Conservation (phyloP, 2,113 vertebrate species). For the Podiceps cristatus region DNA sequence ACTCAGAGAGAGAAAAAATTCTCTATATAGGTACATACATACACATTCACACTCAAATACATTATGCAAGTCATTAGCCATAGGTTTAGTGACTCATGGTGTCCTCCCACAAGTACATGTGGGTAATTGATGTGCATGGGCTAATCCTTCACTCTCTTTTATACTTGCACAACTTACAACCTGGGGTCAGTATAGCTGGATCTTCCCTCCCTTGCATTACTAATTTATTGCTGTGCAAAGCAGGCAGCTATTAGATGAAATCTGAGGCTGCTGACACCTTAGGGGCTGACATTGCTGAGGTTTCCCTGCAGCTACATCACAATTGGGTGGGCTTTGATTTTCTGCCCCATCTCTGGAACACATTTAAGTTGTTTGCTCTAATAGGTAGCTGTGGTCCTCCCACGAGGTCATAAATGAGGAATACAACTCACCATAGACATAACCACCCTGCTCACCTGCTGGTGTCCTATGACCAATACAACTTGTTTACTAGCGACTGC, state of each 20-base stretch:
- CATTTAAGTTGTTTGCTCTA: background rate
- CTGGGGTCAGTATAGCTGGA: background rate
- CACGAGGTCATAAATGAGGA: background rate
- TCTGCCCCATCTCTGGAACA: background rate
- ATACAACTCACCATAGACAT: background rate
- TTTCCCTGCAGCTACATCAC: background rate
- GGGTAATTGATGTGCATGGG: background rate
- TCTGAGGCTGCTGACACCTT: background rate
- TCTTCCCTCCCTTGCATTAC: background rate
- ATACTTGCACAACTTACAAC: background rate
- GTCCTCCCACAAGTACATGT: background rate
- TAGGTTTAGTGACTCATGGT: background rate
- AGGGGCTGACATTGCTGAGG: background rate
- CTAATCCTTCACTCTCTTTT: background rate
- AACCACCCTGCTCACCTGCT: background rate
- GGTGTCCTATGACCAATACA: background rate
- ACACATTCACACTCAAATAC: background rate
- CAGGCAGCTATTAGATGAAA: no score
- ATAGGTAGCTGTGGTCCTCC: background rate
- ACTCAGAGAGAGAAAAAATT: background rate
- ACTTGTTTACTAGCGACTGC: background rate
- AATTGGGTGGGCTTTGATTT: accelerated
- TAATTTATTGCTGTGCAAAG: background rate
- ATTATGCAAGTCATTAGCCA: background rate
- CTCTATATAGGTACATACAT: background rate